Base-by-base conservation (phyloP, 1,140 invertebrate genomes). In the Platyura marginata region DNA sequence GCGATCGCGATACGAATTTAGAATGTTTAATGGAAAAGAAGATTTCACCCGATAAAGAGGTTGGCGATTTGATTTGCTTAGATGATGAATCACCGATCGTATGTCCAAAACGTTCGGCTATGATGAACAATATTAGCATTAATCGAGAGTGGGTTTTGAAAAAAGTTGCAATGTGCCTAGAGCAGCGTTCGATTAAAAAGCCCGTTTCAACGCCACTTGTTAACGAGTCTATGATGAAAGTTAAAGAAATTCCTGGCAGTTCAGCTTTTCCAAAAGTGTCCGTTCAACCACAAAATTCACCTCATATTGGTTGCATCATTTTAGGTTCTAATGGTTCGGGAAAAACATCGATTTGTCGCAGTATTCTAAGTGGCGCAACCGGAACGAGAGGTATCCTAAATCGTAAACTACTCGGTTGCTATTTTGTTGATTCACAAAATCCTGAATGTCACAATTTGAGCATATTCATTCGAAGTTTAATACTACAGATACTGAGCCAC, bases 111-210 rank as follows among this genome's bases (percentile, higher is more conserved):
- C 15, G 22, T 29, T 13, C 8, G 49, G 41, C 18, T 42, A 49
- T n/a, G 42, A 40, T 29, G 21, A 19, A 34, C 46, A 51, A 6
- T 46, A 56, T 61, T 5, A 57, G 57, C 35, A 59, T 61, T 25
- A 56, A 61, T 36, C 73, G 92, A 13, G 90, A 95, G 63, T 96
- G 91, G 92, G 87, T 85, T 2, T 91, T 95, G 51, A 81, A 85
- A 55, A 95, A 95, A 62, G 70, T 96, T n/a, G 77, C 79, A 2
- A 81, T 93, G 49, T 91, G 85, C 47, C 55, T 96, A 47, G 89
- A 94, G 50, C 81, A 86, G 54, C 60, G 81, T 38, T 78, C 79
- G 0, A 71, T 53, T 2, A 61, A 59, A 36, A 61, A 61, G 40
- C 40, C 49, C 2, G 49, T 21, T 15, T 43, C 42, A 23, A 36